Base-by-base conservation (phyloP, 2,888 invertebrate species). In the Erebia ligea region DNA sequence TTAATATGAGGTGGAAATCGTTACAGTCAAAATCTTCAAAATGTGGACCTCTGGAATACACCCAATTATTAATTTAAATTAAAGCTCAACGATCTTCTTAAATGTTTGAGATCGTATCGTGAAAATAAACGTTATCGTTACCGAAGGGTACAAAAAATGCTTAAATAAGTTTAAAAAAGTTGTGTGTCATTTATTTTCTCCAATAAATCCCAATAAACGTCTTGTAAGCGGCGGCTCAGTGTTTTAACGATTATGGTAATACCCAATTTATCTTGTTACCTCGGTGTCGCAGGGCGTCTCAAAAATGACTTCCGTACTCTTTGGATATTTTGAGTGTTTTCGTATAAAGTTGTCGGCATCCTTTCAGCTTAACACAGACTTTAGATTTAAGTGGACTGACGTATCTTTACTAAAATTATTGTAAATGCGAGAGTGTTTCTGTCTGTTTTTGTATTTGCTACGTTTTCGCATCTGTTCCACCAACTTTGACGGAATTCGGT, bases 231-330 rank as follows among this genome's bases (percentile, higher is more conserved):
- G 21, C 42, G 66, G 40, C 64, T 66, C 66, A 17, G 56, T 66
- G 66, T 66, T 66, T 66, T 56, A 45, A 66, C 56, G 56, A 66
- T 66, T 66, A 66, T 66, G 66, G 56, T 56, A 66, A 66, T 66
- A 40, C 42, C 56, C 66, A 66, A 66, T 66, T 66, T 66, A 66
- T 66, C 66, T 66, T 66, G 56, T 56, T 56, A 57, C 66, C 42
- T 48, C 62, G 19, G 48, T 15, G 65, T 42, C 66, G 42, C 42
- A 21, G 56, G 66, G 42, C 66, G 11, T 65, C 56, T 57, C 56
- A 45, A 21, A 56, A 19, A 21, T 56, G 19, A 56, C 66, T 66
- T 66, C 66, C 66, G 42, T 66, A 45, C 57, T 19, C 63, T 21
- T 21, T 9, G 42, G 19, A 40, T 54, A 40, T 65, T 65, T 64